Evolutionary conservation across 2,888 invertebrate genomes (phyloP), one percentile per base, ranked within the genome.

Genomic region (Dynastes tityus): DNA sequence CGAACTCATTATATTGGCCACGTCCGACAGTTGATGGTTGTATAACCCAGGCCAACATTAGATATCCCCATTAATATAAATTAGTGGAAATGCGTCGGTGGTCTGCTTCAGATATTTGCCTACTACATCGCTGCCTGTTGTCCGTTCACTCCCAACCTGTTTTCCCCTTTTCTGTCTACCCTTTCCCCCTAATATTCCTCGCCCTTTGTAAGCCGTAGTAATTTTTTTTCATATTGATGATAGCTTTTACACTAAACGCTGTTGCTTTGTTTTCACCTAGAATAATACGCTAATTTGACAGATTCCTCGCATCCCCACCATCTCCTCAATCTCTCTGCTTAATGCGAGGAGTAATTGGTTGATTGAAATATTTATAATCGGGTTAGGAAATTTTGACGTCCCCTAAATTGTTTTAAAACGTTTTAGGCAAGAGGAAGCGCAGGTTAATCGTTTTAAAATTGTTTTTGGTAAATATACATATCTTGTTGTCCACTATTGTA

Each of bases 21-120:
- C 86, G 85, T 86, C 86, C 87, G 87, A 85, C 84, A 83, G 82
- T 80, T 85, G 84, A 85, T 85, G 83, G 84, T 84, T 84, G 84
- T 85, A 86, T 86, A 87, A 87, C 87, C 86, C 86, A 83, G 83
- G 83, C 81, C 53, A 82, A 86, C 85, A 86, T 87, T 86, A 87
- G 86, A 86, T 86, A 85, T 82, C 83, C 80, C 86, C 87, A 87
- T 87, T 87, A 87, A 87, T 87, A 87, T 87, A 86, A 87, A 87
- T 87, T 87, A 87, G 84, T 82, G 81, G 81, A 80, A 79, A 83
- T 84, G 82, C 84, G 83, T 85, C 84, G 84, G 84, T 55, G 55
- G 55, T 55, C 55, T 9, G 55, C 81, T 82, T 83, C 79, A 81
- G 82, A 82, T 82, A 77, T 83, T 81, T 76, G 80, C 80, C 79